Percentiles rank a stretch among this genome's conserved stretches.
phyloP scores from a whole-genome alignment of 1,140 invertebrate species.

The Procambarus virginalis region DNA sequence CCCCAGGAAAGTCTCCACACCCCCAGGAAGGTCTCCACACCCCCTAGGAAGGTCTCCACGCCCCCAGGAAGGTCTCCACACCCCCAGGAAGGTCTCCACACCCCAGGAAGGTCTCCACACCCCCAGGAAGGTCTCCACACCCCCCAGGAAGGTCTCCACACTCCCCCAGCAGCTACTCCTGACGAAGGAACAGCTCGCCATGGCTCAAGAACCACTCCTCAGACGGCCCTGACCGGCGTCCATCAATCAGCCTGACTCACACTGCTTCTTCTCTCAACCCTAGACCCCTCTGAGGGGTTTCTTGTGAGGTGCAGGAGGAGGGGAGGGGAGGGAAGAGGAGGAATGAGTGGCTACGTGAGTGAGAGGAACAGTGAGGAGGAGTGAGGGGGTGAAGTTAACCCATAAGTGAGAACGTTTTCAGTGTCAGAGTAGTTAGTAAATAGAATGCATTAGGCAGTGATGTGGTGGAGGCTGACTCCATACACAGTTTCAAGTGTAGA shows the following conservation, averaged over 20 bases:
- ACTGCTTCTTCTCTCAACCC: neutral
- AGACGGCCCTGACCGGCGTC: neutral
- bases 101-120: too few species aligned
- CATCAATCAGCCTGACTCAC: neutral
- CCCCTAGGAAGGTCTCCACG: too few species aligned
- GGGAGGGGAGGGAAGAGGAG: neutral
- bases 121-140: neutral
- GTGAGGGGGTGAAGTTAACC: neutral
- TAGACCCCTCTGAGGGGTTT: neutral
- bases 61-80: too few species aligned
- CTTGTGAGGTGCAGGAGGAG: neutral
- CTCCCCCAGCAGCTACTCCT: too few species aligned
- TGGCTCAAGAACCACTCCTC: neutral
- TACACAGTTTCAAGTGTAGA: too few species aligned
- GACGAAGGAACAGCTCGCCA: neutral
- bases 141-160: neutral
- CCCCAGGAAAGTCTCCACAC: too few species aligned
- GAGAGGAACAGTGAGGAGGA: neutral
- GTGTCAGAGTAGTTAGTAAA: too few species aligned
- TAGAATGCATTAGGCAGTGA: too few species aligned
- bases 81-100: too few species aligned
- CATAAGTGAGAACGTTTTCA: too few species aligned
- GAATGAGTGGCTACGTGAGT: neutral
- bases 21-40: too few species aligned
- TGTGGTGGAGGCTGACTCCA: too few species aligned